phyloP scores from a whole-genome alignment of 1,140 invertebrate genomes.

The Charaxes varanes region DNA sequence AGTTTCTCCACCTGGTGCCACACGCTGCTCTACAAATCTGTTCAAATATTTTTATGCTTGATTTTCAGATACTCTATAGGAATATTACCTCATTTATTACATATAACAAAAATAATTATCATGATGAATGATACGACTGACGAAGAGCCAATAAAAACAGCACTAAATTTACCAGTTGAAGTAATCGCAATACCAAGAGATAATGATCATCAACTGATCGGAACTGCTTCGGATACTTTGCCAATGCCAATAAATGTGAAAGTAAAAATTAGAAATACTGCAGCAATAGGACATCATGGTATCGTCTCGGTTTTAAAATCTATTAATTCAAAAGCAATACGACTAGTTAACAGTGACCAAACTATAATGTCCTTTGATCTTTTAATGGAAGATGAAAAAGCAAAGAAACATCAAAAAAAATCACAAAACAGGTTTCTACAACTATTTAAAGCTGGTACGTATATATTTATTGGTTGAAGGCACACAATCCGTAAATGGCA shows the following conservation, averaged over 20 bases:
- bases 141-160: neutral
- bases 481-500: neutral
- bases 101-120: conserved; percentile 4
- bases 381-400: conserved; percentile 31
- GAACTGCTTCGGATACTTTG: conserved; percentile 8
- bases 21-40: no score
- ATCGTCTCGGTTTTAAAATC: conserved; percentile 32
- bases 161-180: conserved; percentile 35
- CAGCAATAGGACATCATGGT: conserved; percentile 22
- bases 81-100: no score
- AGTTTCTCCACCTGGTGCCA: no score
- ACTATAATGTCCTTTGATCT: conserved; percentile 58
- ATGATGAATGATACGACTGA: neutral
- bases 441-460: conserved; percentile 37
- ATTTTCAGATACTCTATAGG: no score
- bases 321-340: conserved; percentile 28
- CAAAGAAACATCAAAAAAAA: conserved; percentile 29
- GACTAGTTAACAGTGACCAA: conserved; percentile 46
- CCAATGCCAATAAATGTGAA: conserved; percentile 44
- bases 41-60: no score
- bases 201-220: conserved; percentile 1
- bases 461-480: neutral
- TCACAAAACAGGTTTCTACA: conserved; percentile 36
- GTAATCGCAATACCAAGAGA: conserved; percentile 36
- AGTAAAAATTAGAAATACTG: conserved; percentile 46